Evolutionary conservation across 2,888 invertebrate species (phyloP).

Genomic region (Biston stratarius): DNA sequence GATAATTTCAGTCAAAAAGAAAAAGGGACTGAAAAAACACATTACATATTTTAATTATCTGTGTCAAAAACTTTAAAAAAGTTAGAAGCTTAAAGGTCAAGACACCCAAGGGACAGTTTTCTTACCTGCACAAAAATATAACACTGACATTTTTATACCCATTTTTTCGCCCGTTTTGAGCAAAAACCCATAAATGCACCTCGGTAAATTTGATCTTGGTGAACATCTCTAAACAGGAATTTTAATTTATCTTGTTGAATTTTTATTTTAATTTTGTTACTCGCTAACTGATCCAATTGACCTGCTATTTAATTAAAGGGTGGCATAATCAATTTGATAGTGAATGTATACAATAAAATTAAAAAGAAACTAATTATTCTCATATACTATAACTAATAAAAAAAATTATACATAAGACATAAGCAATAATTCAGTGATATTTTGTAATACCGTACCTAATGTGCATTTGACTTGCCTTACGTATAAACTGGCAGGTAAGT

Average conservation of each 20-base stretch:
- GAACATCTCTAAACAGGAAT: conserved; percentile 12
- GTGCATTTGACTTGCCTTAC: not conserved
- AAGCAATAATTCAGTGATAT: too few species aligned
- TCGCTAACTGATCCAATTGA: not conserved
- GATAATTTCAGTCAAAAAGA: too few species aligned
- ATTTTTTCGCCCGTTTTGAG: conserved; percentile 23
- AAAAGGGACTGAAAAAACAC: too few species aligned
- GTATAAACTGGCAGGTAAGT: not conserved
- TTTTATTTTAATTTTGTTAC: not conserved
- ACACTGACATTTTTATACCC: conserved; percentile 29
- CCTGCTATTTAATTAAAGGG: not conserved
- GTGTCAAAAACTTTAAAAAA: conserved; percentile 13
- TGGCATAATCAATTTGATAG: too few species aligned
- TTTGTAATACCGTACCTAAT: not conserved
- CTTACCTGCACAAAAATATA: conserved; percentile 40
- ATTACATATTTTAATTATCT: too few species aligned
- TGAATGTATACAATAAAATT: too few species aligned
- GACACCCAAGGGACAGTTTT: conserved; percentile 38
- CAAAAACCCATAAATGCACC: conserved; percentile 19
- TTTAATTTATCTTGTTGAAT: not conserved
- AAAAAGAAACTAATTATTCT: too few species aligned
- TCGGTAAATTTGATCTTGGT: conserved; percentile 10
- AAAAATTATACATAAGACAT: too few species aligned
- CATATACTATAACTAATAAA: too few species aligned
- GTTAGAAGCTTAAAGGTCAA: too few species aligned